A percentile compares a stretch with the other conserved stretches of the same genome.
phyloP scores from a whole-genome alignment of 2,888 invertebrate genomes.

The Phoenoteleia sp. region DNA sequence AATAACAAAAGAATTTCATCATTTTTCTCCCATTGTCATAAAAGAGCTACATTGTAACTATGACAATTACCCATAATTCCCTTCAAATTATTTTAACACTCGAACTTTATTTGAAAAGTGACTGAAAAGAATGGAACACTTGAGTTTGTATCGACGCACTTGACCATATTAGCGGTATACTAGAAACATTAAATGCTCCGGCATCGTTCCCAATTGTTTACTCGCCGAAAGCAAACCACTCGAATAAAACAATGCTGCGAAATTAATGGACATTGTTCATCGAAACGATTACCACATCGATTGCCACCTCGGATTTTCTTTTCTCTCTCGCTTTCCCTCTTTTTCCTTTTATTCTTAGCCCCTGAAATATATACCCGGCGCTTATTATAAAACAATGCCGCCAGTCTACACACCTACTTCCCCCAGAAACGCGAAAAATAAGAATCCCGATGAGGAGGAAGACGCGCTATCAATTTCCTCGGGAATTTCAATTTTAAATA shows the following conservation, averaged over 20 bases:
- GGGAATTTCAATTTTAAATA: conserved; percentile 57
- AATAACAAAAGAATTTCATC: no score
- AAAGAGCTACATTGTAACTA: no score
- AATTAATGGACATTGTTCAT: conserved; percentile 52
- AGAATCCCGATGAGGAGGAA: background rate
- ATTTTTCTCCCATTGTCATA: no score
- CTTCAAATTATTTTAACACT: no score
- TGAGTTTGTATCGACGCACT: conserved; percentile 19
- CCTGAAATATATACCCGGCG: background rate
- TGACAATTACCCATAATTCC: no score
- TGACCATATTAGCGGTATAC: conserved; percentile 45
- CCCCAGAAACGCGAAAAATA: background rate
- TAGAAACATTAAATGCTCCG: conserved; percentile 35
- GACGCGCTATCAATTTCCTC: conserved; percentile 3
- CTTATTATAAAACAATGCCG: conserved; percentile 38
- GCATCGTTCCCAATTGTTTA: conserved; percentile 36
- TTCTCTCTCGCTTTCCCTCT: no score
- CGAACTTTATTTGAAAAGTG: no score
- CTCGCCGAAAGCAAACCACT: conserved; percentile 51
- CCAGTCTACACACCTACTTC: no score
- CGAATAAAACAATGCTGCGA: conserved; percentile 56
- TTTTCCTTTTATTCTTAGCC: no score
- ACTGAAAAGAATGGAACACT: conserved; percentile 24
- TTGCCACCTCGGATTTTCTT: conserved; percentile 30
- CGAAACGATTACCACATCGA: conserved; percentile 52